Percentiles rank a stretch among this genome's conserved stretches.
phyloP scores from a whole-genome alignment of 37 sponge, comb jelly and placozoan species.

The Oopsacas minuta region DNA sequence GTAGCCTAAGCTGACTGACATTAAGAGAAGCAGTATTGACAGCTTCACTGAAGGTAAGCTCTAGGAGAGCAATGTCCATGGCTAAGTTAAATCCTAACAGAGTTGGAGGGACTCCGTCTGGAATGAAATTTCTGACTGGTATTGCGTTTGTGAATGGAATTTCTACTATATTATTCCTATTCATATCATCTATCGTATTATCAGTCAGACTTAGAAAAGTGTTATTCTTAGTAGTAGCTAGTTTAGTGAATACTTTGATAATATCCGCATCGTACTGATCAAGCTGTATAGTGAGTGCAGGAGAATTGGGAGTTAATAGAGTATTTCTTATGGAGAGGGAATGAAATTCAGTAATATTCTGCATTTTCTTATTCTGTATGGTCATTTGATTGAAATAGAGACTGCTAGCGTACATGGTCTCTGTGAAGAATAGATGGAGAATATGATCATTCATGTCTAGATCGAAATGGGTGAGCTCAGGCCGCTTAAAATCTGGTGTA shows the following conservation, averaged over 20 bases:
- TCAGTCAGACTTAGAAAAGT: constrained; percentile 51
- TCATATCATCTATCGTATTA: constrained; percentile 49
- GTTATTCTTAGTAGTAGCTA: constrained; percentile 51
- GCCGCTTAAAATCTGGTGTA: constrained; percentile 41
- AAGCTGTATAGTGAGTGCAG: constrained; percentile 43
- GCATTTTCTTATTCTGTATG: constrained; percentile 43
- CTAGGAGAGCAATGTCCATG: constrained; percentile 15
- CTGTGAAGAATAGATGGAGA: constrained; percentile 66
- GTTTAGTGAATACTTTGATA: constrained; percentile 53
- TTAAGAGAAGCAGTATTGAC: background rate
- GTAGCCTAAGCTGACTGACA: background rate
- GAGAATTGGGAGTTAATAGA: constrained; percentile 31
- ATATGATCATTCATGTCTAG: constrained; percentile 53
- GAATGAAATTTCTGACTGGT: constrained; percentile 26
- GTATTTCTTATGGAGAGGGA: background rate
- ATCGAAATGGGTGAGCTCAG: constrained; percentile 56
- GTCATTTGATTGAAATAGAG: constrained; percentile 47
- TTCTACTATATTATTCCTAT: constrained; percentile 39
- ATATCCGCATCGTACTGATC: constrained; percentile 52
- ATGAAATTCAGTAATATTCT: constrained; percentile 21
- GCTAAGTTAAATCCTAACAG: constrained; percentile 34
- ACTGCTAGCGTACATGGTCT: constrained; percentile 55
- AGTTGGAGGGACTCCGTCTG: constrained; percentile 36
- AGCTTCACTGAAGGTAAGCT: constrained; percentile 14
- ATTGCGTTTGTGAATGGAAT: constrained; percentile 30